Conservation (phyloP, 2,888 invertebrate genomes). For the Pristionchus arcanus region DNA sequence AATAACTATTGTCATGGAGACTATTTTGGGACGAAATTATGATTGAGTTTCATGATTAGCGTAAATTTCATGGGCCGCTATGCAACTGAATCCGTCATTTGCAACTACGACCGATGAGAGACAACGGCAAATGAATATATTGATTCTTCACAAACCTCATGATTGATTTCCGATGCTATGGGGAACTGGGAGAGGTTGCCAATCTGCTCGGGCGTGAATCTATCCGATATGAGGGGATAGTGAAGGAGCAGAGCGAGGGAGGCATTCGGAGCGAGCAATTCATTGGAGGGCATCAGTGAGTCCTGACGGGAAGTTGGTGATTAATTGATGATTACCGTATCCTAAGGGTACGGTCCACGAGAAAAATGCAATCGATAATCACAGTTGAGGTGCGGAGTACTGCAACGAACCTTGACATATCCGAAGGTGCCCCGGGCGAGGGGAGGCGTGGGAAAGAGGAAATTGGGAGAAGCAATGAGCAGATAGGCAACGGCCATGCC, state of each 20-base stretch:
- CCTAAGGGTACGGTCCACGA: not conserved
- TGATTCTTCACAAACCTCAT: not conserved
- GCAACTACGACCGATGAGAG: too few relatives aligned
- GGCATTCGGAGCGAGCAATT: constrained; percentile 61
- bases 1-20: too few relatives aligned
- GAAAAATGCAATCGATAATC: not conserved
- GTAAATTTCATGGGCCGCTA: too few relatives aligned
- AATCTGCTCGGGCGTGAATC: constrained; percentile 59
- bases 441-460: constrained; percentile 71
- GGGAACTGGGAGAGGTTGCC: constrained; percentile 3
- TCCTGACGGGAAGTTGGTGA: constrained; percentile 52
- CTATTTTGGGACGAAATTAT: not conserved
- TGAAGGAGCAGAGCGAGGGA: constrained; percentile 62
- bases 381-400: not conserved
- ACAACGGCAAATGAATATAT: too few relatives aligned
- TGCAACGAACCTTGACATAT: not conserved
- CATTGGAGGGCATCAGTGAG: constrained; percentile 60
- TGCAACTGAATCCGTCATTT: too few relatives aligned
- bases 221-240: constrained; percentile 67
- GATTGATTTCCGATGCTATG: not conserved
- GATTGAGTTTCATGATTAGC: not conserved
- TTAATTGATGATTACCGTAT: too few relatives aligned
- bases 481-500: constrained; percentile 77
- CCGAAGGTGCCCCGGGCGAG: not conserved
- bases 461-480: constrained; percentile 75